These are phyloP conservation scores for Graptemys geographica DNA, from an alignment of 2,797 vertebrate species.

Conservation along the genomic window DNA sequence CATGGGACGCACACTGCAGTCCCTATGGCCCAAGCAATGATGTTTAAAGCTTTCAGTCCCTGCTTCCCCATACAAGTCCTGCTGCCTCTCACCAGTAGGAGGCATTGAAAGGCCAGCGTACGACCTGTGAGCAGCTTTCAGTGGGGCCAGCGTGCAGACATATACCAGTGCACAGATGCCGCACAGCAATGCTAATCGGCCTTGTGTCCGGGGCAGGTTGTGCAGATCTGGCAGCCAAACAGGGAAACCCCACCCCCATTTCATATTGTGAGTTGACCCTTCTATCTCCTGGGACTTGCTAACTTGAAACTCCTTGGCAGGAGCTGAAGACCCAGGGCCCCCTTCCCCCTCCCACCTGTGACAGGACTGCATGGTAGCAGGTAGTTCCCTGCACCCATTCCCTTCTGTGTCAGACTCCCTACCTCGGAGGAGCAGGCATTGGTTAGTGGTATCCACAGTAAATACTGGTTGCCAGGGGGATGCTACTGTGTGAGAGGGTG, in stretches of 20 bases:
- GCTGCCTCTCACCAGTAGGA: not conserved
- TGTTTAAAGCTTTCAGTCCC: not conserved
- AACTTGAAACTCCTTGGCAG: not conserved
- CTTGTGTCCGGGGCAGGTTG: not conserved
- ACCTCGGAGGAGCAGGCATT: slow-evolving; percentile 78
- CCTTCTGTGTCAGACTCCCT: not conserved
- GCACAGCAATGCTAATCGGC: not conserved
- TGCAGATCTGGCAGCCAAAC: not conserved
- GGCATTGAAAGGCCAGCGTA: not conserved
- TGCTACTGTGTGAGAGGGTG: slow-evolving; percentile 30
- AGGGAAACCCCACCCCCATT: not conserved
- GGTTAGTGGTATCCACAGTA: slow-evolving; percentile 50
- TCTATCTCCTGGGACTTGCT: not conserved
- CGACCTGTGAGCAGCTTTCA: not conserved
- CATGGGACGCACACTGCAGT: not conserved
- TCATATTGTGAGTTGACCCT: not conserved
- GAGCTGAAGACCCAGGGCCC: too few relatives aligned
- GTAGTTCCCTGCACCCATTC: not conserved
- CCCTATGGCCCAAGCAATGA: not conserved
- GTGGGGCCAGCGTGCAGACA: not conserved
- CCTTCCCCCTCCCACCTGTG: not conserved
- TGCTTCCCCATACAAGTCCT: too few relatives aligned
- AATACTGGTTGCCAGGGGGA: slow-evolving; percentile 80
- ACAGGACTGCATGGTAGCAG: not conserved
- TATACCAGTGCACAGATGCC: not conserved